phyloP scores from a whole-genome alignment of 2,888 invertebrate genomes.

The Dynastes tityus region DNA sequence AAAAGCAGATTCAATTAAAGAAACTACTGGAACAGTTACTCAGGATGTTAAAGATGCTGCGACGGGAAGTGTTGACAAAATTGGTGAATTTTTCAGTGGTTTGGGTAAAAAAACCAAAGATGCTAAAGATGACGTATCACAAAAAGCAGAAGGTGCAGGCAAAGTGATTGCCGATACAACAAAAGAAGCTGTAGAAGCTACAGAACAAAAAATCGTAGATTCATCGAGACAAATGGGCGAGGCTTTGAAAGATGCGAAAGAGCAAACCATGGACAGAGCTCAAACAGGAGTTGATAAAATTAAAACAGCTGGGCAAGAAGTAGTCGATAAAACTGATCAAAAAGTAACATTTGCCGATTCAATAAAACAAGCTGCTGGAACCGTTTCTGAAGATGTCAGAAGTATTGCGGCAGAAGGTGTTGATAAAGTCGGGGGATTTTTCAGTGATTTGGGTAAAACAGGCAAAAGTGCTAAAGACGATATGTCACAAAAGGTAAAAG shows the following conservation, averaged over 20 bases:
- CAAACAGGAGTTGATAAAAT: constrained; percentile 48
- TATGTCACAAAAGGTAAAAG: background rate
- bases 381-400: constrained; percentile 48
- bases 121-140: constrained; percentile 40
- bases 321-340: background rate
- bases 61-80: constrained; percentile 61
- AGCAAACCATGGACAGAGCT: constrained; percentile 48
- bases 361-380: constrained; percentile 18
- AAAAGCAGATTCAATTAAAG: constrained; percentile 45
- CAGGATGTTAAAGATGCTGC: constrained; percentile 51
- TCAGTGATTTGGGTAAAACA: constrained; percentile 18
- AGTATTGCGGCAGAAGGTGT: constrained; percentile 51
- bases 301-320: constrained; percentile 9
- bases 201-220: constrained; percentile 22
- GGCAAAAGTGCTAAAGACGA: constrained; percentile 48
- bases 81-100: constrained; percentile 60
- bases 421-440: constrained; percentile 46
- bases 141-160: constrained; percentile 17
- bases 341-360: background rate
- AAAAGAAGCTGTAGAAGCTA: constrained; percentile 42
- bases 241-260: background rate
- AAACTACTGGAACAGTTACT: constrained; percentile 50
- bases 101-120: constrained; percentile 50
- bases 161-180: constrained; percentile 13
- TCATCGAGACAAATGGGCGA: background rate